Base-by-base conservation (phyloP, 1,140 invertebrate genomes). In the Drosophila subpulchrella region DNA sequence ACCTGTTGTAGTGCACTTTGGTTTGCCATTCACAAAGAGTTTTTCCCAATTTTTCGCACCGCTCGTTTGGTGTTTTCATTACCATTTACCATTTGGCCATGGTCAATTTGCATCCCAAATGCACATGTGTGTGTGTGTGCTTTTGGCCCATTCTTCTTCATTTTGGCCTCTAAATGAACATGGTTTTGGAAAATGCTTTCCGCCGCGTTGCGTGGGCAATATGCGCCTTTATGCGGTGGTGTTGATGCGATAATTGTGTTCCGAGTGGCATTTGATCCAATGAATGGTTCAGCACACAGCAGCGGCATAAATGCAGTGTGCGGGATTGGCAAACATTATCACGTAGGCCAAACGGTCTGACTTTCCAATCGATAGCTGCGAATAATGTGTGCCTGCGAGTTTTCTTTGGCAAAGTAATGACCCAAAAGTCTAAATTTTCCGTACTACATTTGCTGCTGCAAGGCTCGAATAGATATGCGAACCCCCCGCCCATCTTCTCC, bases 91-190 rank as follows among this genome's bases (percentile, higher is more conserved):
- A 75, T 62, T 84, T 84, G 53, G 75, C 57, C 48, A 68, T 51
- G 81, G 59, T 42, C 62, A 84, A 84, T 84, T 83, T 83, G 75
- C 81, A 83, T 83, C 50, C 46, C 39, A 65, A 61, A 76, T 48
- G 32, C 8, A 10, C 4, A 27, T 3, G 50, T 67, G 36, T 41
- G 27, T 20, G 34, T 53, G 39, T 51, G 34, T 30, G 12, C 39
- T 39, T 15, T 27, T 47, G 11, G 39, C 27, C 62, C 24, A 51
- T 67, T 58, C 44, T 72, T 39, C 60, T 62, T 50, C 41, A 47
- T 66, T 74, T 51, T 58, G 39, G 61, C 8, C 46, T 30, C 20
- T 30, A 30, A 44, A 44, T 30, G 32, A 51, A 73, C 63, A 70
- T 54, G 60, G 58, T 80, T 74, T 75, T 42, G 36, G 36, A 47